Conservation (phyloP, 2,888 invertebrate species). For the Cantharis flavilabris region DNA sequence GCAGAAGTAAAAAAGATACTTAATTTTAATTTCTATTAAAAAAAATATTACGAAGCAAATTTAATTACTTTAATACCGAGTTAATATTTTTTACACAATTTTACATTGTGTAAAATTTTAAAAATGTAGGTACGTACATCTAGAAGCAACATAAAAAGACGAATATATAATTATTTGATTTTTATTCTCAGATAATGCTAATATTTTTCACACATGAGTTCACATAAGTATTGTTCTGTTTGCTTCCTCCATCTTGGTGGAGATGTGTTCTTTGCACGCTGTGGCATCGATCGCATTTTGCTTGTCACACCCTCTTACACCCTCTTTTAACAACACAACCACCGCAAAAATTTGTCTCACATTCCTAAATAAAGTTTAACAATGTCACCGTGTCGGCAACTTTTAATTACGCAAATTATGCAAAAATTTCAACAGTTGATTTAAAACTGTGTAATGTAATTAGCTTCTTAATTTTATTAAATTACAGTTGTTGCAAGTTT, state of each 20-base stretch:
- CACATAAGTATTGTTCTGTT: slow-evolving; percentile 53
- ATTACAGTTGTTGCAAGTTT: not conserved
- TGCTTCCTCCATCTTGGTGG: slow-evolving; percentile 53
- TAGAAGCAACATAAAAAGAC: not conserved
- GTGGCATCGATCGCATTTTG: slow-evolving; percentile 46
- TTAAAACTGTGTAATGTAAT: not conserved
- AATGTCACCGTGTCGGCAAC: slow-evolving; percentile 41
- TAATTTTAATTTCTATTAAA: not conserved
- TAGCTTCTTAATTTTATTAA: not conserved
- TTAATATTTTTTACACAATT: no score
- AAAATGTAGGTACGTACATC: not conserved
- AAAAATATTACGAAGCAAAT: not conserved
- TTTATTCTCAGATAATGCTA: slow-evolving; percentile 35
- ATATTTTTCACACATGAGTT: slow-evolving; percentile 50
- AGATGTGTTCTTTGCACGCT: slow-evolving; percentile 50
- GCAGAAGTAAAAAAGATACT: not conserved
- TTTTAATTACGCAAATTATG: slow-evolving; percentile 39
- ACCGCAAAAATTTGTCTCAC: slow-evolving; percentile 36
- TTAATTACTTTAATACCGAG: not conserved
- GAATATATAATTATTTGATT: slow-evolving; percentile 21
- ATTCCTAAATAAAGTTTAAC: slow-evolving; percentile 36
- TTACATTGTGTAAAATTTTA: not conserved
- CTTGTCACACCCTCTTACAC: slow-evolving; percentile 31
- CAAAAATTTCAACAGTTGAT: slow-evolving; percentile 8
- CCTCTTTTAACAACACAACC: slow-evolving; percentile 34